phyloP scores from a whole-genome alignment of 2,797 vertebrate genomes.

The Acomys russatus region DNA sequence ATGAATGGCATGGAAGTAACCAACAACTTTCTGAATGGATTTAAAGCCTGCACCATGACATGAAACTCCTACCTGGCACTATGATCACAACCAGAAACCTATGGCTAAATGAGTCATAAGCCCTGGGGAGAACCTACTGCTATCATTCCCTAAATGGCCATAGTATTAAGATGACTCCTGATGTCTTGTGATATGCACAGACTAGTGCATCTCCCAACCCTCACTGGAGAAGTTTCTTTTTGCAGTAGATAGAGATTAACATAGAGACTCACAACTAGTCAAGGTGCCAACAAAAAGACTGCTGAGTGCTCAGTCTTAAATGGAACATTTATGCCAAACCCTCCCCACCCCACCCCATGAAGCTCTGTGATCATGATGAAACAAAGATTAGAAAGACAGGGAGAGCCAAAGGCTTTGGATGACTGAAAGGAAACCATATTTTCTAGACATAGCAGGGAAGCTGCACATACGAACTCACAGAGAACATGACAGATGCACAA shows the following conservation, averaged over 20 bases:
- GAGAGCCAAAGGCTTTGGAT: not conserved
- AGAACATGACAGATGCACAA: not conserved
- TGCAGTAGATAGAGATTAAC: not conserved
- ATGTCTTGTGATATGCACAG: not conserved
- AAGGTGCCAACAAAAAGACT: not conserved
- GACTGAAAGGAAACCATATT: not conserved
- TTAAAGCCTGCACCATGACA: not conserved
- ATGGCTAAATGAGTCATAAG: too few relatives aligned
- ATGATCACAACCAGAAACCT: not conserved
- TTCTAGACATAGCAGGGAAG: not conserved
- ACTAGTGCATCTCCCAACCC: not conserved
- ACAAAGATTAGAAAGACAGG: not conserved
- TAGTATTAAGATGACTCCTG: not conserved
- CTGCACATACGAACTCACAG: not conserved
- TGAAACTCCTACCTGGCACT: not conserved
- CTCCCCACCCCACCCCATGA: not conserved
- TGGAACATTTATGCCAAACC: not conserved
- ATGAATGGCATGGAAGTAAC: too few relatives aligned
- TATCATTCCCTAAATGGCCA: not conserved
- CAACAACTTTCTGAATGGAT: not conserved
- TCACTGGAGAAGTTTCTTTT: not conserved
- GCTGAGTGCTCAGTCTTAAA: not conserved
- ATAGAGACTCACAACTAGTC: not conserved
- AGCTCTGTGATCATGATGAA: not conserved
- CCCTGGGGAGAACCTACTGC: not conserved